These are phyloP conservation scores for Anas flavirostris DNA, from an alignment of 2,797 vertebrate genomes.

Conservation along the genomic window DNA sequence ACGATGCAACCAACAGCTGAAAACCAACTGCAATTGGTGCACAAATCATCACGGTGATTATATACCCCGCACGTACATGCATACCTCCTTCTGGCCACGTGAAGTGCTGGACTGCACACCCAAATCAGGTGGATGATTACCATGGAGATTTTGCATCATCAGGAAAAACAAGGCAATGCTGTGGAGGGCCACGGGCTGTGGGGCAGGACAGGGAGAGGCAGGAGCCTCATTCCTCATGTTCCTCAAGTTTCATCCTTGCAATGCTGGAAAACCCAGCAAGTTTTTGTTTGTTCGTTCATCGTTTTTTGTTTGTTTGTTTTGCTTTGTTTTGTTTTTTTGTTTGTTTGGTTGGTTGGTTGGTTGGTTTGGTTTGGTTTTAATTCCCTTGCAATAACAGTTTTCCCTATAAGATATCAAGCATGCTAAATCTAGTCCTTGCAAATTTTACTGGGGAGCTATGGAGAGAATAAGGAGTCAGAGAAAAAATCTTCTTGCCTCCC, in stretches of 20 bases:
- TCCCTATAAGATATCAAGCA: neutral
- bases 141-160: neutral
- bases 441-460: neutral
- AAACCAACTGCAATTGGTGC: neutral
- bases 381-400: neutral
- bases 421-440: neutral
- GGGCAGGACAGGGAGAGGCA: neutral
- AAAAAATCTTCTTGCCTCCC: neutral
- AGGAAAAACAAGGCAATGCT: neutral
- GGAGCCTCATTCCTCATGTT: rapidly evolving
- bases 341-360: too few species aligned
- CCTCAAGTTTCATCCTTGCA: neutral
- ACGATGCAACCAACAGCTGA: neutral
- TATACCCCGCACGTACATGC: rapidly evolving
- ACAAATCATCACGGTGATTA: neutral
- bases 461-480: neutral
- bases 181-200: rapidly evolving
- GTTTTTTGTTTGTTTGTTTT: too few species aligned
- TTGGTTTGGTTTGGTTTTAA: neutral
- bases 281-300: too few species aligned
- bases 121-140: neutral
- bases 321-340: too few species aligned
- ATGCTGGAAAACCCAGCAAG: neutral
- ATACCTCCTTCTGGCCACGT: neutral
- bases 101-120: neutral